These are phyloP conservation scores for Morone chrysops DNA, from an alignment of 2,113 vertebrate species.

Conservation along the genomic window DNA sequence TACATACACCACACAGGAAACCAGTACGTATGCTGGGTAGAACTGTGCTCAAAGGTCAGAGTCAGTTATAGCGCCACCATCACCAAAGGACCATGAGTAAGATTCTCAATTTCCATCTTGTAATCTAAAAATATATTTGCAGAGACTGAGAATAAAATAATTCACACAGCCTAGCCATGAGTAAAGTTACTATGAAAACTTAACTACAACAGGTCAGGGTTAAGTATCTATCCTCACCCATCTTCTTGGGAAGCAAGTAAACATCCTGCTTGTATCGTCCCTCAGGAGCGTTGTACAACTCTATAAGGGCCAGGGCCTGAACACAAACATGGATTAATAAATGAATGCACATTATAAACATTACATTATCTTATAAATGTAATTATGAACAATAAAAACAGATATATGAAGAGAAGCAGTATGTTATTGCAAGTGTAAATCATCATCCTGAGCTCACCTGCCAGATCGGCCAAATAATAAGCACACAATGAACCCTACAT, in stretches of 20 bases:
- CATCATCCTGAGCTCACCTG: constrained; percentile 4
- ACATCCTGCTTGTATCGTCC: constrained; percentile 98
- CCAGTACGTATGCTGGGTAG: neutral
- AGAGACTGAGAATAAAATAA: neutral
- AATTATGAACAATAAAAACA: neutral
- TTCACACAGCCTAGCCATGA: neutral
- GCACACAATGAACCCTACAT: neutral
- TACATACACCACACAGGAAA: neutral
- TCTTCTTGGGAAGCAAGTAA: constrained; percentile 98
- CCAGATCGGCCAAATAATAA: constrained; percentile 11
- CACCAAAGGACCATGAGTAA: neutral
- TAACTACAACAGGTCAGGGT: constrained; percentile 20
- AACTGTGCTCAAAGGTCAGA: neutral
- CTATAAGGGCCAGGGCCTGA: constrained; percentile 95
- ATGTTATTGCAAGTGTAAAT: neutral
- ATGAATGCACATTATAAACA: neutral
- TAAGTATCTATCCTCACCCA: constrained; percentile 87
- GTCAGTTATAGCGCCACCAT: neutral
- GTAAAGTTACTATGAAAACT: neutral
- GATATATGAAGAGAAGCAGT: neutral
- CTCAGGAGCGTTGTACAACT: constrained; percentile 96
- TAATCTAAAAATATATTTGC: neutral
- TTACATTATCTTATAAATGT: no score
- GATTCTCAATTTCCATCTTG: no score
- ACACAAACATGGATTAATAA: constrained; percentile 39